Percentiles rank a stretch among this genome's conserved stretches.
These are phyloP conservation scores for Phrynocephalus vlangalii DNA, from an alignment of 2,797 vertebrate species.

Conservation along the genomic window DNA sequence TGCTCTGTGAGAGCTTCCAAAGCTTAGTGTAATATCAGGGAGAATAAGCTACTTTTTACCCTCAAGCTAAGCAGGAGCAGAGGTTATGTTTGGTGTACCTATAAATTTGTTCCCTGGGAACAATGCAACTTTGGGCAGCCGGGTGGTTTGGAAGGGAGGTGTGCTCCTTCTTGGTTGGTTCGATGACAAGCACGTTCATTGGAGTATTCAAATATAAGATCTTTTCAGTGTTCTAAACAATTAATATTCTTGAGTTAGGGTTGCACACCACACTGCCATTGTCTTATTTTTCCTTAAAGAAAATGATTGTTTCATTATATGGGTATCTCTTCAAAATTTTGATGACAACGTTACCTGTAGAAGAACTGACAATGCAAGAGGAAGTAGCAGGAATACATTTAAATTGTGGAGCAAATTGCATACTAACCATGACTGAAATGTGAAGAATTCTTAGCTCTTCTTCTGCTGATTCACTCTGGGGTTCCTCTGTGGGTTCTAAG, in stretches of 20 bases:
- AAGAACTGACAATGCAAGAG: neutral
- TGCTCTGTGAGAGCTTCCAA: neutral
- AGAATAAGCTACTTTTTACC: neutral
- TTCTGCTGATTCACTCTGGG: constrained; percentile 88
- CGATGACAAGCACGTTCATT: no score
- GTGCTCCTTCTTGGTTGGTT: no score
- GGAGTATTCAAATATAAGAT: no score
- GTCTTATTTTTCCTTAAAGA: no score
- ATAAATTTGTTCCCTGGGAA: no score
- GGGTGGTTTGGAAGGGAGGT: no score
- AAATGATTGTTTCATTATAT: neutral
- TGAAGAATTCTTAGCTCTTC: constrained; percentile 97
- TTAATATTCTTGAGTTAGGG: no score
- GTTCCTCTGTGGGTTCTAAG: constrained; percentile 88
- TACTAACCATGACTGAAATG: constrained; percentile 96
- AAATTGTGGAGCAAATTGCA: neutral
- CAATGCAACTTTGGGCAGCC: no score
- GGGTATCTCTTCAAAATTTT: neutral
- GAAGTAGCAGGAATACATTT: neutral
- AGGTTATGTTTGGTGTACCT: neutral
- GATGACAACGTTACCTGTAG: neutral
- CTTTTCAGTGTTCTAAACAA: no score
- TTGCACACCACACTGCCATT: no score
- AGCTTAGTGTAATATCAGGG: neutral
- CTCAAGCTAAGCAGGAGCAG: neutral